phyloP scores from a whole-genome alignment of 2,113 vertebrate species.

The Bombycilla garrulus region DNA sequence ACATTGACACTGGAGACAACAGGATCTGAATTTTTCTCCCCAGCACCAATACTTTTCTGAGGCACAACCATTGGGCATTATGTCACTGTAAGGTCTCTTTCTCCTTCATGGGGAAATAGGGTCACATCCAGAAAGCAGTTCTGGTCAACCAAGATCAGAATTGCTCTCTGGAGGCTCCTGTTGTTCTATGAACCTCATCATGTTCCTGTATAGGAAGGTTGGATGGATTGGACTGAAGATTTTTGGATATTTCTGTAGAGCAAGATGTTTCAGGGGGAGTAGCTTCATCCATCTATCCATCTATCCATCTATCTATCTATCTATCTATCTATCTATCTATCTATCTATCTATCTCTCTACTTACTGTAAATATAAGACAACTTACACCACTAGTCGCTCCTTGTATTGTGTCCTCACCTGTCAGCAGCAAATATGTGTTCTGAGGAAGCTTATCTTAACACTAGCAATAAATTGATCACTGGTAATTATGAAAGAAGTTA shows the following conservation, averaged over 20 bases:
- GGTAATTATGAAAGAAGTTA: neutral
- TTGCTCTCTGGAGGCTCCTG: neutral
- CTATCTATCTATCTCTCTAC: neutral
- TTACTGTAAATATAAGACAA: neutral
- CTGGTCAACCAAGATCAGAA: neutral
- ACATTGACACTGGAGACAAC: neutral
- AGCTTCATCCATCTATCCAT: neutral
- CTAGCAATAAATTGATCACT: neutral
- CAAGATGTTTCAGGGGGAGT: neutral
- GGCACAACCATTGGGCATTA: fast-evolving
- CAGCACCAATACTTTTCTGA: neutral
- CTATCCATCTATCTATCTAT: neutral
- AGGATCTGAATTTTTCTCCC: neutral
- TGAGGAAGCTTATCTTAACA: neutral
- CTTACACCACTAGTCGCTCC: neutral
- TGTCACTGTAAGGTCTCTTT: neutral
- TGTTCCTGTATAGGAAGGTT: neutral
- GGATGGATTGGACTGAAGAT: neutral
- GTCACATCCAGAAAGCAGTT: neutral
- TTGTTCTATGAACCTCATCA: neutral
- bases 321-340: neutral
- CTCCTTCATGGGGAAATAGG: neutral
- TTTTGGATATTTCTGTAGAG: neutral
- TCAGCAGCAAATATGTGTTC: neutral
- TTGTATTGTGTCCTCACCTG: neutral